Base-by-base conservation (phyloP, 2,113 vertebrate species). In the Leucopsar rothschildi region DNA sequence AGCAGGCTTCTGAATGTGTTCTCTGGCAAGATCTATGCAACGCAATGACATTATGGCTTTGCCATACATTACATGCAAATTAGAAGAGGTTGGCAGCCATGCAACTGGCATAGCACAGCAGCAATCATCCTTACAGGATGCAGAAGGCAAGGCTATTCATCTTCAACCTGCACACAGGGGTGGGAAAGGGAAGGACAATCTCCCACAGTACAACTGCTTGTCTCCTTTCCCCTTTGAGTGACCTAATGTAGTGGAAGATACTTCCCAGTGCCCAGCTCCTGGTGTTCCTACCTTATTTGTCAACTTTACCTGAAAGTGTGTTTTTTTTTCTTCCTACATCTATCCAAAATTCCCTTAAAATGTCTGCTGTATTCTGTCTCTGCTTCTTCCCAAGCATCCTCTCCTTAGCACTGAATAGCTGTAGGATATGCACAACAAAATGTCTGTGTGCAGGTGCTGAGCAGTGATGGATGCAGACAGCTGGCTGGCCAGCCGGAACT, bases 1-100 rank as follows among this genome's bases (percentile, higher is more conserved):
- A 82, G 82, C 59, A 86, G 66, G 68, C 53, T 91, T 70, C 72
- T 79, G 53, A 95, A 92, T 59, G 69, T 31, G 42, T 27, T 86
- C 61, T 90, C 69, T 87, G 93, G 93, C 90, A 84, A 83, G 52
- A 72, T 76, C 73, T 69, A 23, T 11, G 57, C 82, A 92, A 82
- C 53, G 45, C 91, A 86, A 90, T 66, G 73, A 68, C 87, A 77
- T 86, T 92, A 84, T 77, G 70, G 85, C 63, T 86, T 91, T 90
- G 60, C 86, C 93, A 95, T 93, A 95, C 45, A 78, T 92, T 92
- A 88, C 89, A 86, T 92, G 88, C 57, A 95, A 92, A 92, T 95
- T 57, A 94, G 86, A 86, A 89, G 61, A 71, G 75, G 24, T 73
- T 95, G 95, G 94, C 93, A 94, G 57, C 61, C 77, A 59, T 17